These are phyloP conservation scores for Eueides isabella DNA, from an alignment of 1,140 invertebrate species.

Conservation along the genomic window DNA sequence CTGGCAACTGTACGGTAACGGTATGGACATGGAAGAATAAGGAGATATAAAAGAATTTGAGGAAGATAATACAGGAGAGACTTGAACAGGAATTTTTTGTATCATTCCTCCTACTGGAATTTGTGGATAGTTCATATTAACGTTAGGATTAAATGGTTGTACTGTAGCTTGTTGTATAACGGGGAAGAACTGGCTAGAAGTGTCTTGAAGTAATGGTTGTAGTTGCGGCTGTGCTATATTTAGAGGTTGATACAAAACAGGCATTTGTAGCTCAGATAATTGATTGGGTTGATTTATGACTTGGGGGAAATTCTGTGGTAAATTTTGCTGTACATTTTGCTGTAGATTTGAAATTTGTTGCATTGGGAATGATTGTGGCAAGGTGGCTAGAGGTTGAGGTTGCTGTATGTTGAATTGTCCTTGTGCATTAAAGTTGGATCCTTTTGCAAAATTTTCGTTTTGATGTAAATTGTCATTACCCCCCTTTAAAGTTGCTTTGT, in stretches of 20 bases:
- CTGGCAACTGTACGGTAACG: conserved; percentile 15
- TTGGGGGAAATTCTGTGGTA: conserved; percentile 22
- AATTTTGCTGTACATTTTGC: background rate
- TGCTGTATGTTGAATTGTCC: conserved; percentile 24
- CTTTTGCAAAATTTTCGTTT: conserved; percentile 35
- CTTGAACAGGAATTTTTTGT: conserved; percentile 26
- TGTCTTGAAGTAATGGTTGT: conserved; percentile 12
- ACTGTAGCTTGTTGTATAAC: conserved; percentile 15
- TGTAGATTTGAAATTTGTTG: conserved; percentile 12
- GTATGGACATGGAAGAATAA: conserved; percentile 29
- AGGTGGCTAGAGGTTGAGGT: conserved; percentile 19
- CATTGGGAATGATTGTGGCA: conserved; percentile 4
- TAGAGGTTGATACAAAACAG: conserved; percentile 18
- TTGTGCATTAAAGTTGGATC: conserved; percentile 28
- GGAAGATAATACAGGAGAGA: conserved; percentile 17
- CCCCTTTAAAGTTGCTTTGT: conserved; percentile 23
- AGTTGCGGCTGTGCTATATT: background rate
- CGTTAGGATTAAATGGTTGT: conserved; percentile 17
- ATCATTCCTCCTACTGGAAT: background rate
- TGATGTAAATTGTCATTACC: conserved; percentile 33
- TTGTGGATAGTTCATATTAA: conserved; percentile 26
- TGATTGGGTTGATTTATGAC: conserved; percentile 27
- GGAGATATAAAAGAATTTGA: conserved; percentile 26
- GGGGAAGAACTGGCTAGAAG: background rate
- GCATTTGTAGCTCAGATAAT: conserved; percentile 30